Evolutionary conservation across 2,113 vertebrate genomes (phyloP).

Genomic region (Carassius auratus): DNA sequence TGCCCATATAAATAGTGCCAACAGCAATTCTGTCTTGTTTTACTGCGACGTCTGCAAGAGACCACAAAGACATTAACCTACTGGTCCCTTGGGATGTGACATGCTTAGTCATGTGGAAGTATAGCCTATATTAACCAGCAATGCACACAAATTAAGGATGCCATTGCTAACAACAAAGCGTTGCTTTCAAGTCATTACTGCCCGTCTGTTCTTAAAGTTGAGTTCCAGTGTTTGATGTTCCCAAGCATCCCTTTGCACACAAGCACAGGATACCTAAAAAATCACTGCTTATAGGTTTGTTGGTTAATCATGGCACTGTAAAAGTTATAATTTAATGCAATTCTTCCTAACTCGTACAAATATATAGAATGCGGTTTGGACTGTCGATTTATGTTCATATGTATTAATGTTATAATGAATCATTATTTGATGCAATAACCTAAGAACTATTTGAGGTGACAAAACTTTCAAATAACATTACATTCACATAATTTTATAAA

Average conservation of each 20-base stretch:
- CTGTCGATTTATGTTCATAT: background rate
- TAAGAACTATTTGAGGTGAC: background rate
- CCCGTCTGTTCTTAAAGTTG: background rate
- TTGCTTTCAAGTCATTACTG: conserved; percentile 9
- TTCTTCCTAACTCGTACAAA: background rate
- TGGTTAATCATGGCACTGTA: background rate
- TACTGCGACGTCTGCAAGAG: background rate
- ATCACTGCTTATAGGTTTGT: background rate
- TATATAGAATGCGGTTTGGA: background rate
- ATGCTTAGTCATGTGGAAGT: conserved; percentile 14
- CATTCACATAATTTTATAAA: background rate
- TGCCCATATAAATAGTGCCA: background rate
- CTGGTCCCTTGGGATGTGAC: conserved; percentile 17
- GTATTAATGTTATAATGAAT: background rate
- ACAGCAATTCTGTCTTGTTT: background rate
- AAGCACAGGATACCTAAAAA: background rate
- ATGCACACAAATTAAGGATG: conserved; percentile 29
- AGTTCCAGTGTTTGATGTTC: conserved; percentile 10
- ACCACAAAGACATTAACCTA: background rate
- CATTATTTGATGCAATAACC: background rate
- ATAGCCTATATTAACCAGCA: conserved; percentile 15
- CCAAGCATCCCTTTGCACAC: background rate
- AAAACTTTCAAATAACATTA: background rate
- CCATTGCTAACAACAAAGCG: background rate
- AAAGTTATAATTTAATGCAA: background rate